Evolutionary conservation across 1,140 invertebrate genomes (phyloP).

Genomic region (Stegodyphus mimosarum): DNA sequence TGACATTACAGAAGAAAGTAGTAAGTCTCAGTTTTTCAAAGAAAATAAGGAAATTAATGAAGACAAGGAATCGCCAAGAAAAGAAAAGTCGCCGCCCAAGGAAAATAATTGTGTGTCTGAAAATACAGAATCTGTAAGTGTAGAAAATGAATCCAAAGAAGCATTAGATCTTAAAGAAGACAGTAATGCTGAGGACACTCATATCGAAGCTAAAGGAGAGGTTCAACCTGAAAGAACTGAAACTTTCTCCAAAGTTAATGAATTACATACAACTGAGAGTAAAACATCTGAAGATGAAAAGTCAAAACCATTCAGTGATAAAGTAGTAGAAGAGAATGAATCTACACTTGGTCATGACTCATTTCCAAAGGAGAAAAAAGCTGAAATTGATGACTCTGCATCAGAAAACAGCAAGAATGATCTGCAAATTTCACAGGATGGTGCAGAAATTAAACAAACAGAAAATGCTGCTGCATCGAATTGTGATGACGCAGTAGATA

Average conservation of each 20-base stretch:
- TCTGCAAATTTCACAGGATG: neutral
- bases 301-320: neutral
- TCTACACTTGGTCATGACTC: conserved; percentile 5
- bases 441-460: neutral
- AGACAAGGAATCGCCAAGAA: conserved; percentile 2
- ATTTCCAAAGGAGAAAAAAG: neutral
- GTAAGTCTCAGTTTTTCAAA: neutral
- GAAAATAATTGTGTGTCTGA: neutral
- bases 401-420: neutral
- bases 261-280: neutral
- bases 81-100: conserved; percentile 1
- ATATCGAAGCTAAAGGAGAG: conserved; percentile 25
- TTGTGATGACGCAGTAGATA: neutral
- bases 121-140: neutral
- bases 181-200: conserved; percentile 46
- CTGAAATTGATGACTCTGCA: neutral
- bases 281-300: neutral
- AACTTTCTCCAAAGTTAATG: neutral
- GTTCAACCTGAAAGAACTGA: conserved; percentile 22
- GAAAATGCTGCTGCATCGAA: neutral
- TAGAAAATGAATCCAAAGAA: conserved; percentile 41
- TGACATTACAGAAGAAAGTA: conserved; percentile 16
- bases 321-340: conserved; percentile 11
- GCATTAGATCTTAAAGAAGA: conserved; percentile 55
- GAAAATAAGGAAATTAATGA: conserved; percentile 19